Percentiles rank a stretch among this genome's conserved stretches.
Conservation (phyloP, 2,113 vertebrate species). For the Edolisoma coerulescens region DNA sequence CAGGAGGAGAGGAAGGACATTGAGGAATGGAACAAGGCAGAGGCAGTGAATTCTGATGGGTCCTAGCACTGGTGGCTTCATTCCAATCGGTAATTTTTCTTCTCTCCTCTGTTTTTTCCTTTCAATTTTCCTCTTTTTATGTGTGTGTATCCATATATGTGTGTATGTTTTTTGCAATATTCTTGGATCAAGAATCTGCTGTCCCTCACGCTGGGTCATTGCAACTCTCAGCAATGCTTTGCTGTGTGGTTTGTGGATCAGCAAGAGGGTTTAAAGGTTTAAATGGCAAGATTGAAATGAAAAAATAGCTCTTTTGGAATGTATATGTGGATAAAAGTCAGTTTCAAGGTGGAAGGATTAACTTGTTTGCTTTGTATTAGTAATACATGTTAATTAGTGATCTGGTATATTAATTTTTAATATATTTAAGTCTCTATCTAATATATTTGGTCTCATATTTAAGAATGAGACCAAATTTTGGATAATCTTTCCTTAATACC, state of each 20-base stretch:
- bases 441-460: too few relatives aligned
- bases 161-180: too few relatives aligned
- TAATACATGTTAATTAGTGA: background rate
- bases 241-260: background rate
- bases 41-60: background rate
- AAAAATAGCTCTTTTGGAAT: background rate
- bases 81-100: background rate
- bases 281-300: background rate
- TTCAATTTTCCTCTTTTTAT: background rate
- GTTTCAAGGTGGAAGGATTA: background rate
- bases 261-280: background rate
- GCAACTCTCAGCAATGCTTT: background rate
- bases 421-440: background rate
- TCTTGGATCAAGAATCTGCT: background rate
- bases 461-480: background rate
- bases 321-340: background rate
- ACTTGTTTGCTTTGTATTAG: background rate
- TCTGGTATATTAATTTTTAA: background rate
- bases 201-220: background rate
- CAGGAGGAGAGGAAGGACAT: background rate
- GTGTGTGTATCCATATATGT: accelerated
- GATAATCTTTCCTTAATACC: background rate
- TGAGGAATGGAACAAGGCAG: background rate
- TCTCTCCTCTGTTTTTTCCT: background rate
- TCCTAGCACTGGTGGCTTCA: background rate